Percentiles rank a stretch among this genome's conserved stretches.
Conservation (phyloP, 2,888 invertebrate species). For the Alloplasta piceator region DNA sequence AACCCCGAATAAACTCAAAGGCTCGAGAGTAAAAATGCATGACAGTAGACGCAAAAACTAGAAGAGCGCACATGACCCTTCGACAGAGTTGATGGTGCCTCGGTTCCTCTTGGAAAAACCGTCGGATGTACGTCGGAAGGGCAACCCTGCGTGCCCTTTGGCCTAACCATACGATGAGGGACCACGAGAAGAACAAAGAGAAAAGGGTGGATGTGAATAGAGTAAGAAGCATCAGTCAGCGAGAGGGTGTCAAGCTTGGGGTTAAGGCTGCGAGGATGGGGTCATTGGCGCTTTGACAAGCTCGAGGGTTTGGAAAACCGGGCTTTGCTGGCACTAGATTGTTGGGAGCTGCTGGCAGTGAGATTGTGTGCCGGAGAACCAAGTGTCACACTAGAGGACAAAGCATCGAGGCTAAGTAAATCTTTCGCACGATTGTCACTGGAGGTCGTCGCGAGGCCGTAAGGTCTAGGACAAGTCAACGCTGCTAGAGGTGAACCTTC, state of each 20-base stretch:
- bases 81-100: slow-evolving; percentile 41
- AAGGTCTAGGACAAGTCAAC: slow-evolving; percentile 59
- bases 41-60: not conserved
- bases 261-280: slow-evolving; percentile 58
- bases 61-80: slow-evolving; percentile 28
- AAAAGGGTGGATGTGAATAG: slow-evolving; percentile 3
- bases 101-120: slow-evolving; percentile 50
- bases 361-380: slow-evolving; percentile 31
- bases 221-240: slow-evolving; percentile 7
- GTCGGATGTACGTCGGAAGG: slow-evolving; percentile 40
- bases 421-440: slow-evolving; percentile 22
- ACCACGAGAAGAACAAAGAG: slow-evolving; percentile 19
- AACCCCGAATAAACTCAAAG: slow-evolving; percentile 3
- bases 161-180: not conserved
- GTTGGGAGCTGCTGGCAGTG: slow-evolving; percentile 42
- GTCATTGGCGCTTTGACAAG: slow-evolving; percentile 55
- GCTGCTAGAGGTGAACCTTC: not conserved
- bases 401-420: slow-evolving; percentile 50
- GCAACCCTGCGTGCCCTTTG: not conserved
- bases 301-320: slow-evolving; percentile 52
- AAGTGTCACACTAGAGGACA: slow-evolving; percentile 38
- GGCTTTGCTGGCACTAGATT: slow-evolving; percentile 26
- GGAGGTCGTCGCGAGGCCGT: slow-evolving; percentile 25
- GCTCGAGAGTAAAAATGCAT: not conserved
- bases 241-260: slow-evolving; percentile 42